Evolutionary conservation across 92 coral and sea anemone species (phyloP).

Genomic region (Bergia sp.): DNA sequence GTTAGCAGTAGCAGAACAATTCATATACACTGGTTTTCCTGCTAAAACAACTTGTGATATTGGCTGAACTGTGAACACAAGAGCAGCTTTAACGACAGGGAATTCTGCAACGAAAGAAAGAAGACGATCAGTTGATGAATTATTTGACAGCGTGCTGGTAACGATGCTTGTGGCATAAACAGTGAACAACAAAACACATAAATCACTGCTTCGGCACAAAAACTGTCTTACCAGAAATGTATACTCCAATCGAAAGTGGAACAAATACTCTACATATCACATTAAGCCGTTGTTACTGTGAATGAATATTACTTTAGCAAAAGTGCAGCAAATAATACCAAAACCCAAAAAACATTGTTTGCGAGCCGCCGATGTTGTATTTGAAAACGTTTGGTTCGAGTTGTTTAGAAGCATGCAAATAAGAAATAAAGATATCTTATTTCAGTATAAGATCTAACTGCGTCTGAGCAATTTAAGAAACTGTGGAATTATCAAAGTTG

Average conservation of each 20-base stretch:
- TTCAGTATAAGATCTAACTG: background rate
- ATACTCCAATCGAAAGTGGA: background rate
- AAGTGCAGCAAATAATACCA: background rate
- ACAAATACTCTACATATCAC: background rate
- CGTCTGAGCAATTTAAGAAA: background rate
- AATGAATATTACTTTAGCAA: background rate
- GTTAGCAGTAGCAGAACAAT: slow-evolving; percentile 55
- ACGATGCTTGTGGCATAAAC: background rate
- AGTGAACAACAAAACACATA: background rate
- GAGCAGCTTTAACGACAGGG: slow-evolving; percentile 51
- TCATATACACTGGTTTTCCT: slow-evolving; percentile 57
- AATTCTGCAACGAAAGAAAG: slow-evolving; percentile 58
- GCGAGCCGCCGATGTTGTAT: background rate
- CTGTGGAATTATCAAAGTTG: background rate
- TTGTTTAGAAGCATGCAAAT: slow-evolving; percentile 22
- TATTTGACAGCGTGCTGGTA: background rate
- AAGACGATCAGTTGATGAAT: slow-evolving; percentile 11
- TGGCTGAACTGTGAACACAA: slow-evolving; percentile 62
- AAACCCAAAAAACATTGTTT: background rate
- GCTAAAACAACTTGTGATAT: slow-evolving; percentile 38
- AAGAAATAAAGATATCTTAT: background rate
- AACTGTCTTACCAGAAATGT: background rate
- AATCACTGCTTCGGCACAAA: background rate
- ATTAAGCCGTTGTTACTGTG: background rate
- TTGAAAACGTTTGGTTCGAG: background rate